phyloP scores from a whole-genome alignment of 2,113 vertebrate genomes.

The Odocoileus hemionus region DNA sequence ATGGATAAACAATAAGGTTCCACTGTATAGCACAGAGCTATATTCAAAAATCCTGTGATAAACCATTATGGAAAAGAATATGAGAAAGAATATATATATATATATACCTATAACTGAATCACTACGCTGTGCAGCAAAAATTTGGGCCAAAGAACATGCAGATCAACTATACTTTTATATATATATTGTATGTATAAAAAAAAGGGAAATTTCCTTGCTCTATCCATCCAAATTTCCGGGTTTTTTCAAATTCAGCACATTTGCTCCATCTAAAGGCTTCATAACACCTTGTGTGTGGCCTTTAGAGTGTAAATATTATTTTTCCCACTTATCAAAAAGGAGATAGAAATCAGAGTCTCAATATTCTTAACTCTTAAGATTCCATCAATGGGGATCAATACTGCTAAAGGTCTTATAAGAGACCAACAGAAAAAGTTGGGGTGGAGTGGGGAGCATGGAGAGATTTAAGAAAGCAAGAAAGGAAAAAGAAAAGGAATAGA shows the following conservation, averaged over 20 bases:
- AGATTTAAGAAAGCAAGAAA: not conserved
- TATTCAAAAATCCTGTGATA: not conserved
- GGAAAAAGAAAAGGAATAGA: not conserved
- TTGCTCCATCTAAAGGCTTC: rapidly evolving
- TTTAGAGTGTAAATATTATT: not conserved
- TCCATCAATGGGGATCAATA: not conserved
- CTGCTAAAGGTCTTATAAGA: not conserved
- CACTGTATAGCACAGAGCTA: not conserved
- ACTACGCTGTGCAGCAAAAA: not conserved
- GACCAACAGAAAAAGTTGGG: not conserved
- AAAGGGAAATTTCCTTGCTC: not conserved
- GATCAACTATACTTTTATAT: not conserved
- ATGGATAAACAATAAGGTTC: not conserved
- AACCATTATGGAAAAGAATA: not conserved
- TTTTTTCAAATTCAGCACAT: not conserved
- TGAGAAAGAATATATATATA: not conserved
- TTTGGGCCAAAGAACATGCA: not conserved
- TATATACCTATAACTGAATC: not conserved
- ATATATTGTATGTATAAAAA: too few species aligned
- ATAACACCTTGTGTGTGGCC: too few species aligned
- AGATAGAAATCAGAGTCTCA: not conserved
- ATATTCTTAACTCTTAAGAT: not conserved
- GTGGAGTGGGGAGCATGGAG: rapidly evolving
- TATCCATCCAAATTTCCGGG: not conserved
- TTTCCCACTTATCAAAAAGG: not conserved